Evolutionary conservation across 23 tunicate genomes (phyloP).

Genomic region (Halocynthia aurantium): DNA sequence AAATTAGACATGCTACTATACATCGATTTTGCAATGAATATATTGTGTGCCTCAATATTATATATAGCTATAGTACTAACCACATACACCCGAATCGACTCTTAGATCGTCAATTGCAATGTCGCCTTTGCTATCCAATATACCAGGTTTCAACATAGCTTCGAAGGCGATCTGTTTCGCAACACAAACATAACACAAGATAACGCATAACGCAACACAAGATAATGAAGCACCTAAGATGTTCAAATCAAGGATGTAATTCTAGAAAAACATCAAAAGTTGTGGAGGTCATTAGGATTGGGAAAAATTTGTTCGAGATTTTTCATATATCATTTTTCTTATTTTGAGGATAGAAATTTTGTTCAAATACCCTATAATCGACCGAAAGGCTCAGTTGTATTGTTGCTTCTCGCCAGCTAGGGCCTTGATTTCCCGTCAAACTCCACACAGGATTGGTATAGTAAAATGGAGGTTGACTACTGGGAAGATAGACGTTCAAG

Average conservation of each 20-base stretch:
- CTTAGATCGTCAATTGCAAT: slow-evolving; percentile 62
- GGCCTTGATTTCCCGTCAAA: slow-evolving; percentile 43
- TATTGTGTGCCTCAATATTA: no score
- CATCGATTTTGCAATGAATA: no score
- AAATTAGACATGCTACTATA: no score
- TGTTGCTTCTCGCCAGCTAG: slow-evolving; percentile 41
- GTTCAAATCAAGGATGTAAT: background rate
- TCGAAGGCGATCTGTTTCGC: slow-evolving; percentile 57
- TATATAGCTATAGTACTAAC: slow-evolving; percentile 17
- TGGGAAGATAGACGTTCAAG: slow-evolving; percentile 45
- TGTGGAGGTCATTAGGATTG: no score
- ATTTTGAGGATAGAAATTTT: background rate
- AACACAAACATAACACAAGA: no score
- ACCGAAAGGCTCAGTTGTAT: slow-evolving; percentile 42
- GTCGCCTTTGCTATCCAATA: slow-evolving; percentile 62
- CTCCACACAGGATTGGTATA: slow-evolving; percentile 75
- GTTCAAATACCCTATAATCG: slow-evolving; percentile 32
- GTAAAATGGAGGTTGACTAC: slow-evolving; percentile 24
- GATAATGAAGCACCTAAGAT: background rate
- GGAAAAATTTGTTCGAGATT: no score
- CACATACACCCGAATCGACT: slow-evolving; percentile 33
- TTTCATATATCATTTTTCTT: no score
- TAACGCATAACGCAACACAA: no score
- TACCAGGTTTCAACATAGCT: slow-evolving; percentile 24
- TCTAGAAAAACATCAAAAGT: no score